These are phyloP conservation scores for Siniperca scherzeri DNA, from an alignment of 2,797 vertebrate genomes.

Conservation along the genomic window DNA sequence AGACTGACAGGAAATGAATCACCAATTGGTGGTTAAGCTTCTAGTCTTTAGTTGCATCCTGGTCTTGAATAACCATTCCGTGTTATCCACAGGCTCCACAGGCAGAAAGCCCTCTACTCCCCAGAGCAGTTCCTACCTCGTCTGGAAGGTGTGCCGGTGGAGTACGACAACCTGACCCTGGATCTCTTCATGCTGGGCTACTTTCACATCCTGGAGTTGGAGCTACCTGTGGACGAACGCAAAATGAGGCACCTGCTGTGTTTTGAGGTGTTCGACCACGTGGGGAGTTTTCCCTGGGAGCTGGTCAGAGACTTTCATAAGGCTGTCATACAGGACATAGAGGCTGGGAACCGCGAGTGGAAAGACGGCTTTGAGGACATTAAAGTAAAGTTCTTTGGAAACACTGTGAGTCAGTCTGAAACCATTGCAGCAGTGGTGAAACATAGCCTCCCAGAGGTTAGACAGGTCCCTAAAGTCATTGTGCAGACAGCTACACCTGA, in stretches of 20 bases:
- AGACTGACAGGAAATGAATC: not conserved
- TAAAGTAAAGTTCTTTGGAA: constrained; percentile 91
- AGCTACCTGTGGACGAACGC: constrained; percentile 92
- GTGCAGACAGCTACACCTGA: constrained; percentile 80
- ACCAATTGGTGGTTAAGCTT: not conserved
- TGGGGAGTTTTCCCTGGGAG: constrained; percentile 93
- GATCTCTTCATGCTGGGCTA: constrained; percentile 99
- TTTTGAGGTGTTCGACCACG: constrained; percentile 96
- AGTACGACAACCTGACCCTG: constrained; percentile 91
- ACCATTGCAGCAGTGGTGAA: constrained; percentile 52
- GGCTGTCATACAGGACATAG: constrained; percentile 92
- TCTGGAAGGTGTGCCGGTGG: constrained; percentile 83
- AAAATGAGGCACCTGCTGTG: constrained; percentile 95
- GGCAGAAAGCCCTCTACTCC: constrained; percentile 86
- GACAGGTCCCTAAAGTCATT: constrained; percentile 79
- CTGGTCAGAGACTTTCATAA: constrained; percentile 92
- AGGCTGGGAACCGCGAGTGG: constrained; percentile 92
- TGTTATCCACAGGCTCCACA: constrained; percentile 79
- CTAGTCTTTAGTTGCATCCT: not conserved
- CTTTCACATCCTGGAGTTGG: constrained; percentile 96
- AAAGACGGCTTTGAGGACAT: constrained; percentile 94
- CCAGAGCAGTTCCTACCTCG: constrained; percentile 94
- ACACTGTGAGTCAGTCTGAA: constrained; percentile 31
- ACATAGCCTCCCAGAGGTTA: constrained; percentile 69
- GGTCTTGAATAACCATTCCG: not conserved